Evolutionary conservation across 2,113 vertebrate species (phyloP), one percentile per base, ranked within the genome.

Genomic region (Crocuta crocuta): DNA sequence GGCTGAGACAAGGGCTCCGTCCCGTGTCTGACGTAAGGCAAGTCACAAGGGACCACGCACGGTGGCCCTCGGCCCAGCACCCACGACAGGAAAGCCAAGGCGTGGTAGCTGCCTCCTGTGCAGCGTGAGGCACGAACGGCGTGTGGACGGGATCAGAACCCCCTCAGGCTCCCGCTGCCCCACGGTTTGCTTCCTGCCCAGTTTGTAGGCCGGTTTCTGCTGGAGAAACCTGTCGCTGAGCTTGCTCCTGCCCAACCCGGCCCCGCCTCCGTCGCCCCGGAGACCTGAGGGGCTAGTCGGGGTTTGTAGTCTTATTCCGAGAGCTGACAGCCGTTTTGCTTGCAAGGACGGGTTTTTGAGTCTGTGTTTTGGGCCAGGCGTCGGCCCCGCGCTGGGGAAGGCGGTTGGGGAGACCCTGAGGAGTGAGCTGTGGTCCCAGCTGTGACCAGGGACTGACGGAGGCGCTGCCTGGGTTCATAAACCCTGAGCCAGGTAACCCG

Each of bases 11-110:
- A 31, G 26, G 74, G 28, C 50, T 66, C 39, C 35, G n/a, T 23
- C 19, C 10, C 1, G 43, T 35, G 19, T 53, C 50, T 48, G 39
- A 50, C 24, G 4, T 17, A 13, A 50, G 9, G 2, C 0, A 12
- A 26, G 55, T 87, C 66, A 33, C 23, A 6, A 74, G 66, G 58
- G 13, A 5, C n/a, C 23, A 28, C 0, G 4, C 4, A 39, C 10
- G 6, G 26, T 4, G n/a, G 7, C 33, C 16, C 23, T 53, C 2
- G 21, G 50, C 15, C 23, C 12, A 16, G 55, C 0, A 19, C 24
- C 15, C 55, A 2, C 1, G 3, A 31, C 17, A 68, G 65, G 76
- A 24, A 65, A 66, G 5, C 31, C 21, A 23, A 71, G 76, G 15
- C 9, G 7, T 4, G 10, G 35, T 8, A 39, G 45, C n/a, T 2